phyloP scores from a whole-genome alignment of 2,888 invertebrate species.

The Heteropelma amictum region DNA sequence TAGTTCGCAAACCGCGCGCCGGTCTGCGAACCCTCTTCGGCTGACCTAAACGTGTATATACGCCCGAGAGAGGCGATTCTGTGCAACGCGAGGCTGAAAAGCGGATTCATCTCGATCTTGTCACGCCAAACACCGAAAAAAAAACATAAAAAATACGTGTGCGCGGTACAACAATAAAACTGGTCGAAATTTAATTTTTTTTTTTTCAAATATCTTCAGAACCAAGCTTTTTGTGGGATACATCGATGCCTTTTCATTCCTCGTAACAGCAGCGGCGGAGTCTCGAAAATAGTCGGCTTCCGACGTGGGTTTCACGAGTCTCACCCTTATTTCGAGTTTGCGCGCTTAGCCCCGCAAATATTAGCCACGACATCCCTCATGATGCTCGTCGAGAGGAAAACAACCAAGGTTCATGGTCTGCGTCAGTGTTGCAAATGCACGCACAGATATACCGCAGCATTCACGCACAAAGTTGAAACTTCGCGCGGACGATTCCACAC shows the following conservation, averaged over 20 bases:
- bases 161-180: too few species aligned
- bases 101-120: background rate
- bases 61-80: constrained; percentile 25
- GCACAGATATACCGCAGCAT: background rate
- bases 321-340: constrained; percentile 76
- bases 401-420: constrained; percentile 59
- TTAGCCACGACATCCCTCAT: constrained; percentile 77
- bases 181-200: background rate
- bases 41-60: constrained; percentile 66
- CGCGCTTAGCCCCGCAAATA: constrained; percentile 75
- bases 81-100: constrained; percentile 22
- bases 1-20: constrained; percentile 74
- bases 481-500: constrained; percentile 13
- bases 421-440: constrained; percentile 16
- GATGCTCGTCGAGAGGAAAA: constrained; percentile 73
- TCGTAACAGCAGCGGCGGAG: too few species aligned
- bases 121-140: too few species aligned
- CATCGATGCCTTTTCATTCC: too few species aligned
- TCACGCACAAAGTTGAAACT: background rate
- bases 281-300: too few species aligned
- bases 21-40: constrained; percentile 63
- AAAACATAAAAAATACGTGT: too few species aligned
- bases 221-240: too few species aligned
- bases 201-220: too few species aligned
- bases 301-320: too few species aligned